phyloP scores from a whole-genome alignment of 2,113 vertebrate genomes.

The Gadus chalcogrammus region DNA sequence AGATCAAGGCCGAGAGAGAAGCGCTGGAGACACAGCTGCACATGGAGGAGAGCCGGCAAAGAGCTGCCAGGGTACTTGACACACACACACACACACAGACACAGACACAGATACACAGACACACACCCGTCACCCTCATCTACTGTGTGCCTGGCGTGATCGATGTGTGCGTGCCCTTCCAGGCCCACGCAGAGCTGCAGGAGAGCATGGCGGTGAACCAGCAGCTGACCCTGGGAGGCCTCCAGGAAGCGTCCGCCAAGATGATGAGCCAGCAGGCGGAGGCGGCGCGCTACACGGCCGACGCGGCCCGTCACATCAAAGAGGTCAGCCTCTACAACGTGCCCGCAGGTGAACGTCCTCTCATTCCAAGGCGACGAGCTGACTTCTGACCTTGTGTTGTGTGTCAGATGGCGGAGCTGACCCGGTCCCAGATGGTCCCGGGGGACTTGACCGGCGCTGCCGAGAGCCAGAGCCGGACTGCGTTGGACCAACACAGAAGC shows the following conservation, averaged over 20 bases:
- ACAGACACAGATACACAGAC: background rate
- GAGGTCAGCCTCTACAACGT: conserved; percentile 71
- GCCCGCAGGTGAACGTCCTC: too few species aligned
- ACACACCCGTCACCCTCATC: background rate
- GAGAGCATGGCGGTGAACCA: conserved; percentile 78
- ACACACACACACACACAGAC: background rate
- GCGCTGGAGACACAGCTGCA: conserved; percentile 66
- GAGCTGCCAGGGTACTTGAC: conserved; percentile 79
- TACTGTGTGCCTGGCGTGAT: background rate
- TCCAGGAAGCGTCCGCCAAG: conserved; percentile 77
- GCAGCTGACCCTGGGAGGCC: conserved; percentile 72
- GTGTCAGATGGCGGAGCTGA: conserved; percentile 82
- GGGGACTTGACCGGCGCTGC: conserved; percentile 63
- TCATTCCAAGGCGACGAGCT: too few species aligned
- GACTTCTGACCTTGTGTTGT: conserved; percentile 4
- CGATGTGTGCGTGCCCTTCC: conserved; percentile 8
- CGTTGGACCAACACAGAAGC: conserved; percentile 70
- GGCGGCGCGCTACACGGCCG: conserved; percentile 68
- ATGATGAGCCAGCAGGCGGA: conserved; percentile 84
- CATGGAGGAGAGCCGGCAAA: conserved; percentile 73
- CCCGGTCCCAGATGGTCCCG: conserved; percentile 67
- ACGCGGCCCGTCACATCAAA: conserved; percentile 77
- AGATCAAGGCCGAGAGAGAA: conserved; percentile 88
- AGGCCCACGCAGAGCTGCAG: conserved; percentile 83
- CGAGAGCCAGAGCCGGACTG: conserved; percentile 52